Evolutionary conservation across 2,113 vertebrate species (phyloP).

Genomic region (Orientallactaga bullata): DNA sequence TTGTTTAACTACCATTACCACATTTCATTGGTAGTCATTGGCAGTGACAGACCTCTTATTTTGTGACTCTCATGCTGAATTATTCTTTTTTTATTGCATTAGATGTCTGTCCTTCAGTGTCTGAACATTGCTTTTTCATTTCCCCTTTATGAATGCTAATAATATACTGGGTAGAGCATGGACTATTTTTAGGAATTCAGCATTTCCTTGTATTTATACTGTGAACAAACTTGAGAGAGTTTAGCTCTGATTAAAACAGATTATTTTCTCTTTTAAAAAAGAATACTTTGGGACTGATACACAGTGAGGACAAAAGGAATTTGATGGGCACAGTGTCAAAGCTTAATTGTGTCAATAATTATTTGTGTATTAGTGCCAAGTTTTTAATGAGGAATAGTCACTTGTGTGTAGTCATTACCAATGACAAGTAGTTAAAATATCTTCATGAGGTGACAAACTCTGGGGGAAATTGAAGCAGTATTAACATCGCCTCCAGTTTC

Average conservation of each 20-base stretch:
- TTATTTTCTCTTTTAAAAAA: conserved; percentile 69
- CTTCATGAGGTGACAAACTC: conserved; percentile 65
- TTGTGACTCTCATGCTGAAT: conserved; percentile 57
- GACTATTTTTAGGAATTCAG: conserved; percentile 80
- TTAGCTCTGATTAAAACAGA: conserved; percentile 79
- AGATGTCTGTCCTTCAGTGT: conserved; percentile 76
- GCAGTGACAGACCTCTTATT: conserved; percentile 70
- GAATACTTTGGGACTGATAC: conserved; percentile 61
- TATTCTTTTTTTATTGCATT: conserved; percentile 71
- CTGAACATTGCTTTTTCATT: conserved; percentile 69
- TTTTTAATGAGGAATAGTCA: conserved; percentile 80
- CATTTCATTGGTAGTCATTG: conserved; percentile 60
- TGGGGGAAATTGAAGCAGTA: background rate
- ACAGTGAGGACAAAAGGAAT: conserved; percentile 72
- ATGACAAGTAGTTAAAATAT: conserved; percentile 77
- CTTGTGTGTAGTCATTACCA: conserved; percentile 79
- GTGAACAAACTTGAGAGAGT: conserved; percentile 76
- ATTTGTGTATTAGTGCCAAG: conserved; percentile 80
- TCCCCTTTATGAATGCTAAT: conserved; percentile 77
- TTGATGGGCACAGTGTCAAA: conserved; percentile 75
- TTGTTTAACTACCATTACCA: conserved; percentile 72
- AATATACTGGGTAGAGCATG: conserved; percentile 59
- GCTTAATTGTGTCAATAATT: conserved; percentile 83
- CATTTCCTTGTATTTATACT: conserved; percentile 78
- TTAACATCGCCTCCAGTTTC: background rate